Conservation (phyloP, 2,113 vertebrate genomes). For the Melanerpes aurifrons region DNA sequence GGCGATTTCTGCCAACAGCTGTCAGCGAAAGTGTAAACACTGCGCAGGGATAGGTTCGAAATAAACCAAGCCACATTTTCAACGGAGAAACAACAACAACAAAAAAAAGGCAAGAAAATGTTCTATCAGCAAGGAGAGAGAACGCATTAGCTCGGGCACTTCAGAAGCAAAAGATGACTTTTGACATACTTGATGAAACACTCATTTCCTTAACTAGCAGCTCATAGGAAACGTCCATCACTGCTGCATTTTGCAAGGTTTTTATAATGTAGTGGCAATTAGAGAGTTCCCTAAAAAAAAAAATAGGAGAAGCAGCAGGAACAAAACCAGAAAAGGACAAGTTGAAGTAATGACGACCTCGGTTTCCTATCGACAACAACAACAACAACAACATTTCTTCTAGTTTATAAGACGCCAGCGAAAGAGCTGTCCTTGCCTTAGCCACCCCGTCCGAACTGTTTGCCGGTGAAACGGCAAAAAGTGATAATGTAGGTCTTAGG, state of each 20-base stretch:
- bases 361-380: neutral
- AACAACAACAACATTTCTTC: neutral
- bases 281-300: neutral
- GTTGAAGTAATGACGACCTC: neutral
- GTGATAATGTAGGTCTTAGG: slow-evolving; percentile 77
- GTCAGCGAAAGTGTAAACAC: neutral
- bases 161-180: slow-evolving; percentile 62
- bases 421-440: slow-evolving; percentile 50
- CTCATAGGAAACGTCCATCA: slow-evolving; percentile 59
- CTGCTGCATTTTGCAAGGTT: neutral
- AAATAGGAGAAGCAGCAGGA: neutral
- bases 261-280: slow-evolving; percentile 40
- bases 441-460: slow-evolving; percentile 72
- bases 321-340: neutral
- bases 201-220: slow-evolving; percentile 61
- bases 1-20: slow-evolving; percentile 1
- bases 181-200: slow-evolving; percentile 43
- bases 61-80: neutral
- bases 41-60: neutral
- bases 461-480: slow-evolving; percentile 69
- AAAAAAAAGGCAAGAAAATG: neutral
- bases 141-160: slow-evolving; percentile 44
- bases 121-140: neutral
- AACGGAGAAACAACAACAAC: neutral
- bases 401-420: slow-evolving; percentile 7